phyloP scores from a whole-genome alignment of 2,113 vertebrate species.

The Otolemur garnettii region DNA sequence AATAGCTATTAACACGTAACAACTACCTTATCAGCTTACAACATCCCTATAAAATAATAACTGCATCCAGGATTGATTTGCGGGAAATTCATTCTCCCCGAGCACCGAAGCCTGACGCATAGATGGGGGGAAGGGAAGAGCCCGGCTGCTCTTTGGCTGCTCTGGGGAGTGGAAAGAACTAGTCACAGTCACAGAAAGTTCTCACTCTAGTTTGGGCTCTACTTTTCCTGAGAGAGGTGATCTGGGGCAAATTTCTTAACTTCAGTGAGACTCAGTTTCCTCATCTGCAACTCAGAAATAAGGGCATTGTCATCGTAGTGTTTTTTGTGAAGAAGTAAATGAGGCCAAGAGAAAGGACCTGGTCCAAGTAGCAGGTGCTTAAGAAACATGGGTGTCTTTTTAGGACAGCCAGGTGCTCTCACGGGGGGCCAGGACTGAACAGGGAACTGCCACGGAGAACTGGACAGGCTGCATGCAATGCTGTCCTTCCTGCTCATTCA shows the following conservation, averaged over 20 bases:
- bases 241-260: neutral
- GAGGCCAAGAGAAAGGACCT: neutral
- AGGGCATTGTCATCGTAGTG: neutral
- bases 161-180: neutral
- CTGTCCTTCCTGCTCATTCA: accelerated
- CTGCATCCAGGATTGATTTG: slow-evolving; percentile 81
- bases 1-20: slow-evolving; percentile 84
- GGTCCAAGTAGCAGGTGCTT: neutral
- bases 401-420: neutral
- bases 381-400: neutral
- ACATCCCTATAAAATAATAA: slow-evolving; percentile 87
- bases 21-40: slow-evolving; percentile 88
- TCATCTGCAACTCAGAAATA: neutral
- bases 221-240: neutral
- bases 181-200: neutral
- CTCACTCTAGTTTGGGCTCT: neutral
- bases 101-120: slow-evolving; percentile 79
- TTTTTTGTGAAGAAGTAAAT: neutral
- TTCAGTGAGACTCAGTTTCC: slow-evolving; percentile 51
- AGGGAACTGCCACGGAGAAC: neutral
- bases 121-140: slow-evolving; percentile 71
- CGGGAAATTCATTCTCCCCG: slow-evolving; percentile 82
- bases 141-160: neutral
- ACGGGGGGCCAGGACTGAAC: neutral
- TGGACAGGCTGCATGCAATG: accelerated